Base-by-base conservation (phyloP, 2,797 vertebrate genomes). In the Podarcis lilfordi region DNA sequence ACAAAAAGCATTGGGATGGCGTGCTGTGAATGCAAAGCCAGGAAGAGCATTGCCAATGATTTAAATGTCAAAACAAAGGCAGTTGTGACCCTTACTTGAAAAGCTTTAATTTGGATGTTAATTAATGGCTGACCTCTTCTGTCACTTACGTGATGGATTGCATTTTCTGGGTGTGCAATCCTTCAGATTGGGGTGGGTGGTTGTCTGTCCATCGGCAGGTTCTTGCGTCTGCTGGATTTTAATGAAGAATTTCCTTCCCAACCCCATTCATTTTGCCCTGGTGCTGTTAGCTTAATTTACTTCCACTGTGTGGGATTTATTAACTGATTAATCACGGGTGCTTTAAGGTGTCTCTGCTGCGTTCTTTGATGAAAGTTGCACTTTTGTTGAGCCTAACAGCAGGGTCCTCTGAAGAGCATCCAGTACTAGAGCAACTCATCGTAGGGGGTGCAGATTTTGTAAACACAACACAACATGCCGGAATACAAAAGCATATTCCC, bases 51-150 rank as follows among this genome's bases (percentile, higher is more conserved):
- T n/a, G 87, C 85, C 86, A 80, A 92, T 79, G 94, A 94, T 96
- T 96, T 96, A 96, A 96, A 97, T 96, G 96, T 96, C 96, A 96
- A 95, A 96, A 96, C 95, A 96, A 95, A 96, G 90, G 88, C 93
- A 96, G 88, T 91, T 93, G 88, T 95, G 96, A 96, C 96, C 95
- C 95, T 89, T 87, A 80, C 87, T 94, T 94, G 92, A 93, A 94
- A 94, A 96, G 91, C 91, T 95, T 96, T 96, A 96, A 96, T 95
- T 95, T 94, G 91, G 91, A 89, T 92, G 89, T 93, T 97, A 96
- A 97, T 96, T 96, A 96, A 96, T 91, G 87, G 86, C 86, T 93
- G 95, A 95, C 93, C 95, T 95, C 94, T 95, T 88, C 89, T 89
- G 86, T 93, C 90, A 90, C 71, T 89, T 75, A 55, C 0, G 84